phyloP scores from a whole-genome alignment of 2,797 vertebrate genomes.

The Chelon auratus region DNA sequence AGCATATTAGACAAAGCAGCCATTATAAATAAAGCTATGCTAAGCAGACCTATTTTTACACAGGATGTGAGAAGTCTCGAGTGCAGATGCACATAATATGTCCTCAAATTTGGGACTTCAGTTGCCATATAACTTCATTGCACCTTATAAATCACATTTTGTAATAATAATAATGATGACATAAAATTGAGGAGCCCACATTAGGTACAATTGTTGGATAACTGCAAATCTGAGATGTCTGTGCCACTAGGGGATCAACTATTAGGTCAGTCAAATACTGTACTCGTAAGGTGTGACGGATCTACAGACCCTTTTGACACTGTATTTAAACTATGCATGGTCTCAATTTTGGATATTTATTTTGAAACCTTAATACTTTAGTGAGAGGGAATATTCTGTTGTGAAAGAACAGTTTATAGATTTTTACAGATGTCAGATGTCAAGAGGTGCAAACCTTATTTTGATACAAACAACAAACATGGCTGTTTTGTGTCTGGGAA shows the following conservation, averaged over 20 bases:
- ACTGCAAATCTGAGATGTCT: constrained; percentile 5
- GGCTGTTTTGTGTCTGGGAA: neutral
- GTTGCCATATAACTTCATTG: neutral
- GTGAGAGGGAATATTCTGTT: neutral
- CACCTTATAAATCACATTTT: neutral
- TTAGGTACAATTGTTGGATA: neutral
- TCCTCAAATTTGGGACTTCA: neutral
- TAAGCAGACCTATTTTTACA: constrained; percentile 14
- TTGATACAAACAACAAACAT: neutral
- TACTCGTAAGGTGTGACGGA: neutral
- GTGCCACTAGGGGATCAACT: neutral
- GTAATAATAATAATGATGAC: neutral
- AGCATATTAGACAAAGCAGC: neutral
- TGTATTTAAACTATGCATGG: neutral
- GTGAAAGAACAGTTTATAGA: neutral
- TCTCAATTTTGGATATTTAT: neutral
- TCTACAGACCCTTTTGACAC: neutral
- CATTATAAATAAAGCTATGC: constrained; percentile 2
- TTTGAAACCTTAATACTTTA: neutral
- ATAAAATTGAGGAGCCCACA: neutral
- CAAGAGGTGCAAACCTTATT: constrained; percentile 1
- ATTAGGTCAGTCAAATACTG: neutral
- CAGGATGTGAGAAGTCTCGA: constrained; percentile 7
- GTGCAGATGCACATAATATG: constrained; percentile 6
- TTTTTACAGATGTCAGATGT: constrained; percentile 6